A percentile compares a stretch with the other conserved stretches of the same genome.
Evolutionary conservation across 2,888 invertebrate genomes (phyloP).

Genomic region (Argyra leucocephala): DNA sequence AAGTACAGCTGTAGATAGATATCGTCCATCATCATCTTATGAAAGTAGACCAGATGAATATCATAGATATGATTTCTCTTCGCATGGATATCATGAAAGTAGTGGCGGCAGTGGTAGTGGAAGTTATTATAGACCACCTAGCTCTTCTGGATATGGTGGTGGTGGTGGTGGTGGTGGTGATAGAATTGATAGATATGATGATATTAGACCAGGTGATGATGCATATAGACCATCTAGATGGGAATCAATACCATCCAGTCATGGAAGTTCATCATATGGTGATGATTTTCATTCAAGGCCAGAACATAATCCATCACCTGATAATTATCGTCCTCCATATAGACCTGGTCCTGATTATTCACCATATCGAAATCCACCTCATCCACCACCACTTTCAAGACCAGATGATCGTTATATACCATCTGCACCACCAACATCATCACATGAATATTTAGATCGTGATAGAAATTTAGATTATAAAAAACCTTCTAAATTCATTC

Average conservation of each 20-base stretch:
- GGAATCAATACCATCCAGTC: conserved; percentile 35
- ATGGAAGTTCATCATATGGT: conserved; percentile 37
- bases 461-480: conserved; percentile 29
- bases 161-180: conserved; percentile 32
- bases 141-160: conserved; percentile 34
- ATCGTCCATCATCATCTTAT: conserved; percentile 34
- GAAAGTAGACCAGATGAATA: conserved; percentile 35
- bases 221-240: conserved; percentile 32
- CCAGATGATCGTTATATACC: conserved; percentile 19
- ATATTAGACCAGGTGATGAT: conserved; percentile 28
- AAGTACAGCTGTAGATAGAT: conserved; percentile 35
- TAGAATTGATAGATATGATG: conserved; percentile 39
- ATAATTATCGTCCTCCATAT: conserved; percentile 36
- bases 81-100: conserved; percentile 35
- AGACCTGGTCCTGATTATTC: conserved; percentile 35
- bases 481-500: conserved; percentile 43
- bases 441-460: conserved; percentile 33
- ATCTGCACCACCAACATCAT: conserved; percentile 23
- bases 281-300: conserved; percentile 31
- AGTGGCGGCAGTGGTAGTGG: conserved; percentile 3
- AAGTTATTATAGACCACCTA: conserved; percentile 32
- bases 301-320: conserved; percentile 29
- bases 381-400: background rate
- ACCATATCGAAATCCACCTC: conserved; percentile 34
- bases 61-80: conserved; percentile 36